These are phyloP conservation scores for Acinonyx jubatus DNA, from an alignment of 2,113 vertebrate species.

Conservation along the genomic window DNA sequence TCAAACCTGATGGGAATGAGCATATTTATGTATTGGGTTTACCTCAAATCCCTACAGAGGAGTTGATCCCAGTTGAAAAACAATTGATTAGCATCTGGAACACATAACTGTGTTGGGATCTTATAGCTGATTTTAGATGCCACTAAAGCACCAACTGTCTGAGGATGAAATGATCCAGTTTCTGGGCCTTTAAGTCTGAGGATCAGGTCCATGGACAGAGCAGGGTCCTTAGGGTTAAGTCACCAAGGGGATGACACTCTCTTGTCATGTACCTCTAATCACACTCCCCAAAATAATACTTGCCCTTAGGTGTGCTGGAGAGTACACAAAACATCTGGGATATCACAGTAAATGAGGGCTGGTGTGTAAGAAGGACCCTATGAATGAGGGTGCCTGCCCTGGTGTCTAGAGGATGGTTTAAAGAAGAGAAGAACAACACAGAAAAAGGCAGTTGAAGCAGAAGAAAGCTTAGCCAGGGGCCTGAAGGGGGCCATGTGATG, in stretches of 20 bases:
- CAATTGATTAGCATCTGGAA: background rate
- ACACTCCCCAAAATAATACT: background rate
- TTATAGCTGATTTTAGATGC: background rate
- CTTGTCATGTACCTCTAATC: background rate
- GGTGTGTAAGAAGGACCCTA: background rate
- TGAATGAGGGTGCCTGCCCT: background rate
- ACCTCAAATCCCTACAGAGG: conserved; percentile 30
- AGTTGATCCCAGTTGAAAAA: background rate
- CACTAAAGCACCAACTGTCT: background rate
- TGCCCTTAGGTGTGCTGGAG: background rate
- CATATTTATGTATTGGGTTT: conserved; percentile 34
- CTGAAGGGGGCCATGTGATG: too few species aligned
- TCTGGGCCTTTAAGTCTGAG: background rate
- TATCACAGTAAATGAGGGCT: background rate
- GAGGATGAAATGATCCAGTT: background rate
- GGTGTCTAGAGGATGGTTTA: background rate
- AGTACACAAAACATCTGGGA: background rate
- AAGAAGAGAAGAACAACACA: background rate
- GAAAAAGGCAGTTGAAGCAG: background rate
- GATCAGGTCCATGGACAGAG: background rate
- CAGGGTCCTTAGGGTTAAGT: background rate
- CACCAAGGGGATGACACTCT: background rate
- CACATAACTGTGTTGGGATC: background rate
- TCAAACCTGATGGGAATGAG: background rate
- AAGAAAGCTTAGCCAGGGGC: background rate